Evolutionary conservation across 2,888 invertebrate genomes (phyloP), one percentile per base, ranked within the genome.

Genomic region (Aporophyla nigra): DNA sequence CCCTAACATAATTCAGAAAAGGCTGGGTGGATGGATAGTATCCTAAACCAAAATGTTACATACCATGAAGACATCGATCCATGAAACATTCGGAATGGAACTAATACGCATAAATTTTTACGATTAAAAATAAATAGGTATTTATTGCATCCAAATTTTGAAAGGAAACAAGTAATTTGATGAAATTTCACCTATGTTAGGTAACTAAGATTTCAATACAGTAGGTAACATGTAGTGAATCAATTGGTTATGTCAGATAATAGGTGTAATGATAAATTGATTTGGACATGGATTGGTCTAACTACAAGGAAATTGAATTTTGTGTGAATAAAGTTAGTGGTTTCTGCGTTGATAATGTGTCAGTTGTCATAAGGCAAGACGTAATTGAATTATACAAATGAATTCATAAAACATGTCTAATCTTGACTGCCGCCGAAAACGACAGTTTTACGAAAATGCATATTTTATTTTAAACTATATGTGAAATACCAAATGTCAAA

Each of bases 181-280:
- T 76, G 66, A 85, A 82, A 84, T 80, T 81, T 83, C 78, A 74
- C 69, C 59, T 63, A 73, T 46, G 78, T 78, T 83, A 79, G 71
- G 81, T 80, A 88, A 86, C 86, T 33, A 61, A 71, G 54, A 79
- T 82, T 87, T 70, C 82, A 81, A 86, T 74, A 27, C 33, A 73
- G 79, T 49, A 61, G 61, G 46, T 71, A 78, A 70, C 65, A 65
- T 75, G 56, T 33, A 68, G 68, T 76, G 51, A 71, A 83, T 83
- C 74, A 79, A 86, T 86, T 86, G 58, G 86, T 83, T 86, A 83
- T 76, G 74, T 75, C 63, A 49, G 81, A 71, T 82, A 81, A 65
- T 62, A 82, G 63, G 27, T 74, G 71, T 71, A 78, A 80, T 86
- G 66, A 75, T 77, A 74, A 73, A 75, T 76, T 63, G 67, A 51